A percentile compares a stretch with the other conserved stretches of the same genome.
Conservation (phyloP, 2,888 invertebrate species). For the Sminthurides aquaticus region DNA sequence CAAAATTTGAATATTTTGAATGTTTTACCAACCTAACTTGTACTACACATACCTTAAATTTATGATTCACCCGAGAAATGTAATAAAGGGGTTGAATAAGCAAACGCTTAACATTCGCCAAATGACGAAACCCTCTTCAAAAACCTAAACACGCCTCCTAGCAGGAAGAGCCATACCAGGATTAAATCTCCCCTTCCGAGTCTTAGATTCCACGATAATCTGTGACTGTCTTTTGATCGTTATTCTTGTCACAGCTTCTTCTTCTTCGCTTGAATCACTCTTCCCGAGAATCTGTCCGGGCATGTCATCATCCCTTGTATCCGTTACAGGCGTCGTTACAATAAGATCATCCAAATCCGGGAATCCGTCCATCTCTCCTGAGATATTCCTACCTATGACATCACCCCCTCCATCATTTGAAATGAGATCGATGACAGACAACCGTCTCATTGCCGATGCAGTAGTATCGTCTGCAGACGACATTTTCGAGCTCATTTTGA, state of each 20-base stretch:
- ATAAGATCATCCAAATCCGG: constrained; percentile 13
- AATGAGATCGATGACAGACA: constrained; percentile 19
- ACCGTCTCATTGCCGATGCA: constrained; percentile 3
- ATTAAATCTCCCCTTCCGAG: constrained; percentile 40
- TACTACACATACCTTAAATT: no score
- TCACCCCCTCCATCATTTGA: constrained; percentile 18
- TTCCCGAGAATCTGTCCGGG: constrained; percentile 12
- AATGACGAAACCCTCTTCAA: not conserved
- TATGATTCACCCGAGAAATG: no score
- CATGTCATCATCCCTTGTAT: constrained; percentile 6
- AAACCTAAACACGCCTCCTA: constrained; percentile 18
- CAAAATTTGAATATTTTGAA: not conserved
- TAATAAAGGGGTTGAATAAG: no score
- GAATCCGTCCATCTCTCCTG: constrained; percentile 10
- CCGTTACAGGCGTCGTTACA: not conserved
- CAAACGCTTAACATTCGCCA: no score
- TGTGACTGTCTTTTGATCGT: constrained; percentile 41
- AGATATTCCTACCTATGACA: constrained; percentile 20
- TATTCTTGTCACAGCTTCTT: constrained; percentile 39
- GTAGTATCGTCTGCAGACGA: not conserved
- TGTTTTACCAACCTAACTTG: no score
- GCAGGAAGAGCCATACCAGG: constrained; percentile 25
- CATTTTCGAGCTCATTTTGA: not conserved
- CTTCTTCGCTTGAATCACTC: constrained; percentile 41
- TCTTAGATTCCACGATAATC: constrained; percentile 39